Evolutionary conservation across 2,888 invertebrate genomes (phyloP).

Genomic region (Notodonta ziczac): DNA sequence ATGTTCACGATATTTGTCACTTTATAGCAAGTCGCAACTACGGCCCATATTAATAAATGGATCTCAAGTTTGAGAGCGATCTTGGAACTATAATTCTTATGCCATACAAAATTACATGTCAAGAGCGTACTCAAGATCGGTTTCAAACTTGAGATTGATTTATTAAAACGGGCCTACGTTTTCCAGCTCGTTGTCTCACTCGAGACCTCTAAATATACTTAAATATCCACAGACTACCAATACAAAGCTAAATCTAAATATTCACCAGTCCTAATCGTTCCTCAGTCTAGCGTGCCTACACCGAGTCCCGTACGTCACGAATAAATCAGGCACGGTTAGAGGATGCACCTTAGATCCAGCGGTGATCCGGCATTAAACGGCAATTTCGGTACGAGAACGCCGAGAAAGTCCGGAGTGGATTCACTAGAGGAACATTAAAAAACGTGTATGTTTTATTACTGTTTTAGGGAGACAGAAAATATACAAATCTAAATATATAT

Average conservation of each 20-base stretch:
- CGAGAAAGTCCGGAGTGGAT: conserved; percentile 17
- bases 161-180: too few species aligned
- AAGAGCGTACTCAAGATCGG: too few species aligned
- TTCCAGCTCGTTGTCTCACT: too few species aligned
- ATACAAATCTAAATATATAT: too few species aligned
- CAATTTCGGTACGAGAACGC: conserved; percentile 38
- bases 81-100: too few species aligned
- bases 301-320: conserved; percentile 45
- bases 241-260: background rate
- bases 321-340: conserved; percentile 51
- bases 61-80: too few species aligned
- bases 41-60: too few species aligned
- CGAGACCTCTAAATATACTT: too few species aligned
- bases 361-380: conserved; percentile 46
- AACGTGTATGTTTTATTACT: background rate
- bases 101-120: too few species aligned
- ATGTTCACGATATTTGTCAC: too few species aligned
- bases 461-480: background rate
- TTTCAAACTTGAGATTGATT: too few species aligned
- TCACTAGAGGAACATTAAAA: background rate
- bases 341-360: conserved; percentile 45
- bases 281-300: conserved; percentile 19
- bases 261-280: background rate
- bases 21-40: too few species aligned
- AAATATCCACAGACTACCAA: conserved; percentile 10